Base-by-base conservation (phyloP, 2,888 invertebrate genomes). In the Lasioglossum leucozonium region DNA sequence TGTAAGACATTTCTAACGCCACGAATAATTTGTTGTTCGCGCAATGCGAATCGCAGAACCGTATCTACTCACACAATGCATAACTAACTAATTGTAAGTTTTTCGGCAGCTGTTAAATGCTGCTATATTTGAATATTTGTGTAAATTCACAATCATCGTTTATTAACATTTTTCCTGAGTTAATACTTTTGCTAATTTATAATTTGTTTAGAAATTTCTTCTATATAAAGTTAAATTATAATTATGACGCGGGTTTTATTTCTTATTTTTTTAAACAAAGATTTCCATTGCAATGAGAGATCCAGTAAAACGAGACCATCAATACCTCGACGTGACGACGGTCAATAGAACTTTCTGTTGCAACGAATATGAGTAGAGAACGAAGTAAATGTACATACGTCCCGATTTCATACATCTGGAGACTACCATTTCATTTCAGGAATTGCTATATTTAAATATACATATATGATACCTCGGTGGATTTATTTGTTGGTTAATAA, bases 401-500 rank as follows among this genome's bases (percentile, higher is more conserved):
- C 77, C 81, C 77, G 88, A 87, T 91, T 92, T 92, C 89, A 84
- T 91, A 88, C 88, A 92, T 91, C 89, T 72, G 86, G 75, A 69
- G 75, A 65, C 87, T 72, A 75, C 80, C 81, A 85, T 84, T 81
- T 86, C 69, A 84, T 42, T 13, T 40, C 40, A 8, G 40, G 8
- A 8, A 40, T 40, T 40, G 69, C 79, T 81, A 30, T 51, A 71
- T 80, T 79, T 47, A n/a, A 55, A 26, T 69, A 16, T 26, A n/a
- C 51, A 22, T 40, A 10, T 0, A 16, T 30, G 1, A 11, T 11
- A 26, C 26, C 26, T 34, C 62, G 26, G 30, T 62, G 62, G 26
- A 13, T 26, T 26, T 16, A 40, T 40, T 40, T 40, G 8, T 40
- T 8, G 40, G 8, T 40, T 40, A 40, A 40, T 8, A 40, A 40